Evolutionary conservation across 1,140 invertebrate species (phyloP).

Genomic region (Calephelis virginiensis): DNA sequence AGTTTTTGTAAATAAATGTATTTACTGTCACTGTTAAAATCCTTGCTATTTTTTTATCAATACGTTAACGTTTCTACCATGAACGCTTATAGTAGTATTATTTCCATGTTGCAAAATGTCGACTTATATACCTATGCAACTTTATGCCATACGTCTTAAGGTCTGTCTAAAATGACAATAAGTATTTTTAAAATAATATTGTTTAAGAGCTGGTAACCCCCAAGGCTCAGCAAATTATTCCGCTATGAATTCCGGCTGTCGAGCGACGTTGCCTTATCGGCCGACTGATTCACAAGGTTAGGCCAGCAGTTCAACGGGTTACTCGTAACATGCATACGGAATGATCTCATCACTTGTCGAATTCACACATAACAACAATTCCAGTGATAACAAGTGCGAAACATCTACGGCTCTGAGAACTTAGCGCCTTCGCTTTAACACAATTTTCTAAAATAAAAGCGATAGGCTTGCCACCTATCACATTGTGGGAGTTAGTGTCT

Average conservation of each 20-base stretch:
- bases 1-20: too few species aligned
- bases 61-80: too few species aligned
- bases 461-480: background rate
- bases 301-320: conserved; percentile 6
- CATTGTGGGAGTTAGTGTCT: too few species aligned
- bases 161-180: too few species aligned
- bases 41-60: too few species aligned
- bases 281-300: conserved; percentile 10
- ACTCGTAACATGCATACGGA: conserved; percentile 1
- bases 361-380: background rate
- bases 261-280: background rate
- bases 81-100: too few species aligned
- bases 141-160: too few species aligned
- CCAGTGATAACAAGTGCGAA: background rate
- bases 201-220: too few species aligned
- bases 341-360: conserved; percentile 10
- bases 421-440: background rate
- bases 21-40: too few species aligned
- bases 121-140: too few species aligned
- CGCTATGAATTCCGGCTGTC: background rate
- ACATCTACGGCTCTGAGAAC: background rate
- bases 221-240: background rate
- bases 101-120: too few species aligned
- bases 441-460: background rate
- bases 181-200: too few species aligned